Conservation (phyloP, 2,888 invertebrate species). For the Thecocarcelia acutangulata region DNA sequence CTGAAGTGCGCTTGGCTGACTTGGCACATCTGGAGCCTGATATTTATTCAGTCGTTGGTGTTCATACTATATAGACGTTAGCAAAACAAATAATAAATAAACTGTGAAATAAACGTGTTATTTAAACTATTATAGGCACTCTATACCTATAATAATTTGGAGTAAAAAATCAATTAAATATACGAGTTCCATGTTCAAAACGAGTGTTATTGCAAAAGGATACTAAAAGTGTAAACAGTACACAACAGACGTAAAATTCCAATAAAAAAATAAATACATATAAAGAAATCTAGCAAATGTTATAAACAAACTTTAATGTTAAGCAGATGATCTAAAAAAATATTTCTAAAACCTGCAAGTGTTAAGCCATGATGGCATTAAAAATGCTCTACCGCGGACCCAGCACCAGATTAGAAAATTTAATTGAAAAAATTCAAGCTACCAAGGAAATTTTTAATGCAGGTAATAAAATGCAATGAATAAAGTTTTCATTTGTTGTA, state of each 20-base stretch:
- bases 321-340: slow-evolving; percentile 8
- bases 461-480: slow-evolving; percentile 74
- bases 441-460: slow-evolving; percentile 85
- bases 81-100: slow-evolving; percentile 38
- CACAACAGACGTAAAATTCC: slow-evolving; percentile 5
- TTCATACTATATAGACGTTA: slow-evolving; percentile 78
- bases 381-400: slow-evolving; percentile 93
- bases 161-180: too few relatives aligned
- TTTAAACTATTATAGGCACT: background rate
- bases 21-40: slow-evolving; percentile 30
- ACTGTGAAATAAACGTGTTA: slow-evolving; percentile 24
- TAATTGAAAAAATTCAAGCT: slow-evolving; percentile 93
- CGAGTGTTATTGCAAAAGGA: slow-evolving; percentile 22
- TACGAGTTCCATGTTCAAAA: slow-evolving; percentile 3
- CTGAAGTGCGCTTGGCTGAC: slow-evolving; percentile 58
- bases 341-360: slow-evolving; percentile 21
- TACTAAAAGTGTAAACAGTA: slow-evolving; percentile 1
- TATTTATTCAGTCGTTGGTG: slow-evolving; percentile 79
- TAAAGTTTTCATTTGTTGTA: too few relatives aligned
- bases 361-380: slow-evolving; percentile 80
- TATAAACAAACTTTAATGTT: slow-evolving; percentile 26
- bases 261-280: background rate
- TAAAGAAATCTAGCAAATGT: slow-evolving; percentile 22
- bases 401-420: slow-evolving; percentile 90
- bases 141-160: slow-evolving; percentile 16